These are phyloP conservation scores for Anthoptus insignis DNA, from an alignment of 2,888 invertebrate species.

Conservation along the genomic window DNA sequence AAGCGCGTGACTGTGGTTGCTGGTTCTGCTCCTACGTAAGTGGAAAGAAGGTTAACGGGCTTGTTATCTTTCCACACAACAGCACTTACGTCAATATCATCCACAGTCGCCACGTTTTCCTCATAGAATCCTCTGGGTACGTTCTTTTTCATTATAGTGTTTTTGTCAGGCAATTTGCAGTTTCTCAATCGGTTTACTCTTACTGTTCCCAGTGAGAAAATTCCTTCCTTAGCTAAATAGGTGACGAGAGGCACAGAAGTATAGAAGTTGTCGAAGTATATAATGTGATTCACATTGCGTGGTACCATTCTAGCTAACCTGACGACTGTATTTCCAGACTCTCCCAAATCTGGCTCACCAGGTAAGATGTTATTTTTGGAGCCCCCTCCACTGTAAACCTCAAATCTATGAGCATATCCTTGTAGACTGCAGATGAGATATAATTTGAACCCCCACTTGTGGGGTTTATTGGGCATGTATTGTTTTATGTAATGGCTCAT, in stretches of 20 bases:
- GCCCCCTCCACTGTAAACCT: slow-evolving; percentile 51
- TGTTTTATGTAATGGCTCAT: slow-evolving; percentile 55
- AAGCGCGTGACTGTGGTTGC: slow-evolving; percentile 53
- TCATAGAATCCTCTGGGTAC: slow-evolving; percentile 55
- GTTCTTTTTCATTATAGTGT: slow-evolving; percentile 54
- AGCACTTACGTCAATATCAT: slow-evolving; percentile 53
- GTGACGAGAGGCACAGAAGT: slow-evolving; percentile 53
- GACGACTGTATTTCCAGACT: slow-evolving; percentile 53
- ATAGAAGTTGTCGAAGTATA: slow-evolving; percentile 54
- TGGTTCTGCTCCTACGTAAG: slow-evolving; percentile 59
- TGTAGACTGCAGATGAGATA: slow-evolving; percentile 51
- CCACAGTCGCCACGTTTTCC: slow-evolving; percentile 54
- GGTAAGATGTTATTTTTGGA: slow-evolving; percentile 49
- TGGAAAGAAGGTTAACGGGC: slow-evolving; percentile 58
- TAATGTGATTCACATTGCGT: slow-evolving; percentile 54
- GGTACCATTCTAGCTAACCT: slow-evolving; percentile 53
- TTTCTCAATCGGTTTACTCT: slow-evolving; percentile 53
- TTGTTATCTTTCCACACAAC: slow-evolving; percentile 62
- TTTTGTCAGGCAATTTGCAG: slow-evolving; percentile 56
- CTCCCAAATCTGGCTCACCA: slow-evolving; percentile 56
- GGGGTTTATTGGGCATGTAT: slow-evolving; percentile 54
- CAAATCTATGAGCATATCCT: slow-evolving; percentile 46
- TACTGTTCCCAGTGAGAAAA: slow-evolving; percentile 53
- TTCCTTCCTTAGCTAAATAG: slow-evolving; percentile 54
- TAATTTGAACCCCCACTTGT: slow-evolving; percentile 56